Base-by-base conservation (phyloP, 2,888 invertebrate species). In the Pseudeuparius sepicola region DNA sequence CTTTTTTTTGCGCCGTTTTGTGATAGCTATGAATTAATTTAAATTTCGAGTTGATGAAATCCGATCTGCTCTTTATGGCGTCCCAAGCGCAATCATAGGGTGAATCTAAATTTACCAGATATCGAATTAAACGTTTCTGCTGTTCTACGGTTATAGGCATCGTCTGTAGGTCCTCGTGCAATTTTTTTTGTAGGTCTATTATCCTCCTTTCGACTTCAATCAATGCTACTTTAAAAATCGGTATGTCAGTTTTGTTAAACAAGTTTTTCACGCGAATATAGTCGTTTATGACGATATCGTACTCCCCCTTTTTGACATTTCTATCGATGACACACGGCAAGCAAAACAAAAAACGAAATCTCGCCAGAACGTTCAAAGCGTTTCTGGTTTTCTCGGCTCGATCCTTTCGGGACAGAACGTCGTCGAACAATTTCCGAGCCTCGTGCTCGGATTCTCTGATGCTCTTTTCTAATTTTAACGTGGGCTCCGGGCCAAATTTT, bases 241-340 rank as follows among this genome's bases (percentile, higher is more conserved):
- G 76, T 10, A 94, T 80, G 60, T 94, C 90, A 16, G 89, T 90
- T 61, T 88, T 90, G 38, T 88, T 86, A 67, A 96, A 97, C 14
- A 97, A 68, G 55, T 94, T 90, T 60, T 90, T 93, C 3, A 93
- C 97, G 49, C 97, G 71, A 2, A 89, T 84, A 59, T 96, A 98
- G 61, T 98, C 98, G 57, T 94, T 98, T 39, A 98, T 90, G 13
- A 98, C 92, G 31, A 93, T 75, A 59, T 97, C 94, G 58, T 92
- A 98, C 57, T 98, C 96, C 31, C 90, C 92, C 53, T 86, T 83
- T 49, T 84, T 77, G 41, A 97, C 89, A 52, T 93, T 94, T 47
- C 81, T 78, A 53, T 96, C 93, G 30, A 98, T 94, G 28, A 85
- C 83, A 20, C 89, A 83, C 0, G 97, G 96, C 48, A 98, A 71